Evolutionary conservation across 64 coral and sea anemone genomes (phyloP), one percentile per base, ranked within the genome.

Genomic region (Dendronephthya gigantea): DNA sequence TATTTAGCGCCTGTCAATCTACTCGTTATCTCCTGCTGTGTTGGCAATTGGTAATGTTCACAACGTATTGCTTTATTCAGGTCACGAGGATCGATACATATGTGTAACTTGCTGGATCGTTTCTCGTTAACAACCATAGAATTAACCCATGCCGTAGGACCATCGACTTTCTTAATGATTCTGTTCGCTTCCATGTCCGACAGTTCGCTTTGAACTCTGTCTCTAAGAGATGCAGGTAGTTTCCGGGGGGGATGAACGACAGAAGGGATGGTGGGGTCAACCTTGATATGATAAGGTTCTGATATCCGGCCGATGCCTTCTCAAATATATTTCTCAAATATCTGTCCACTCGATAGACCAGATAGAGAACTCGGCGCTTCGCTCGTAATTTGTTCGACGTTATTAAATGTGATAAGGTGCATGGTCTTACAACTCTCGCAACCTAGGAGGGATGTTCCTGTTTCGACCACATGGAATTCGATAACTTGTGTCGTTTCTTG

Each of bases 71-170:
- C 90, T 81, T 88, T 92, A 70, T 92, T 92, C 2, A 92, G 75
- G 16, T 92, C 87, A n/a, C 50, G 62, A 1, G 90, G 90, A 22
- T 92, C 83, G 4, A 92, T 85, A 48, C 91, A 92, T 40, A 92
- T 84, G 22, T 72, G 48, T 12, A 92, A 79, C 36, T 87, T 70
- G 11, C 70, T 84, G 7, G 51, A 84, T 8, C n/a, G 50, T 48
- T 90, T 90, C 23, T 85, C 83, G 1, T 79, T 55, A 12, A 84
- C 35, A 4, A 92, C 90, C 43, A 88, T 85, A 9, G 86, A 88
- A 31, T 88, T 88, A 7, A 92, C 90, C 86, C 90, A 92, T 19
- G 28, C 56, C 29, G 90, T 88, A 12, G 90, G 86, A 13, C 70
- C 83, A 0, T 51, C 43, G 0, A 88, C 86, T 85, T 84, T 84